phyloP scores from a whole-genome alignment of 2,888 invertebrate species.

The Atethmia centrago region DNA sequence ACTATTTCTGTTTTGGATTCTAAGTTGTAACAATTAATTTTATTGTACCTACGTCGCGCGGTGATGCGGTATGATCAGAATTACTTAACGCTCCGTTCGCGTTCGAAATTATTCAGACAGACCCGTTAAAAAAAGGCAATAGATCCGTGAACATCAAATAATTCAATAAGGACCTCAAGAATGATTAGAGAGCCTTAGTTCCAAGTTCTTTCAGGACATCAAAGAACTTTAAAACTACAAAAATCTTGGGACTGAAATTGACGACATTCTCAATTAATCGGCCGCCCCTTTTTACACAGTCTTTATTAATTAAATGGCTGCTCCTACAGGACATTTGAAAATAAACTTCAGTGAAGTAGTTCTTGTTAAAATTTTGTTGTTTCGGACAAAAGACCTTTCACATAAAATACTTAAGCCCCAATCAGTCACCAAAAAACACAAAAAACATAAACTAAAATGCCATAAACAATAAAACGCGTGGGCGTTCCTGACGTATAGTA shows the following conservation, averaged over 20 bases:
- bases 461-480: slow-evolving; percentile 67
- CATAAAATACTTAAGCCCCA: slow-evolving; percentile 19
- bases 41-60: not conserved
- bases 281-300: slow-evolving; percentile 16
- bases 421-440: slow-evolving; percentile 43
- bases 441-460: slow-evolving; percentile 63
- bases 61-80: not conserved
- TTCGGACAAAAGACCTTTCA: slow-evolving; percentile 10
- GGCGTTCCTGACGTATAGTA: slow-evolving; percentile 67
- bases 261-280: slow-evolving; percentile 37
- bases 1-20: not conserved
- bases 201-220: slow-evolving; percentile 12
- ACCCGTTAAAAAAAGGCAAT: not conserved
- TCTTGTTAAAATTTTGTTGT: slow-evolving; percentile 26
- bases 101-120: not conserved
- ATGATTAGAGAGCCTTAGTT: not conserved
- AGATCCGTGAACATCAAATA: not conserved
- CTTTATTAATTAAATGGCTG: slow-evolving; percentile 49
- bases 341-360: slow-evolving; percentile 32
- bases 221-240: slow-evolving; percentile 26
- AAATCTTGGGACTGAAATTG: slow-evolving; percentile 16
- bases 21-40: not conserved
- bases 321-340: slow-evolving; percentile 41
- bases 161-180: not conserved
- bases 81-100: not conserved